Conservation (phyloP, 2,888 invertebrate species). For the Eristalinus sepulchralis region DNA sequence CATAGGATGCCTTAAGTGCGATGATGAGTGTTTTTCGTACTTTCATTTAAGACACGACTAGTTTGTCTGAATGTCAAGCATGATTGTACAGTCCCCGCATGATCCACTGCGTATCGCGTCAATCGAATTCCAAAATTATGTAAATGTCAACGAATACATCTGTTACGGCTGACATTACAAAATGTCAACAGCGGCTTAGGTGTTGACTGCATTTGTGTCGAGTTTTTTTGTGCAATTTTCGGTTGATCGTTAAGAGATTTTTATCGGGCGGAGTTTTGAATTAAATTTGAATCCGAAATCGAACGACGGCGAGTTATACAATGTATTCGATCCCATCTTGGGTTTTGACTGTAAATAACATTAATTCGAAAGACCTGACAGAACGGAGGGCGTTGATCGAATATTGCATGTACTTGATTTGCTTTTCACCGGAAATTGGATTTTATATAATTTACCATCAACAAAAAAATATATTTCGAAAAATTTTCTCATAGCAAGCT, state of each 20-base stretch:
- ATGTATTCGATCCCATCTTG: not conserved
- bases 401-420: not conserved
- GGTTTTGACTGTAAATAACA: not conserved
- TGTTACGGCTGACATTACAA: slow-evolving; percentile 27
- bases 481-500: not conserved
- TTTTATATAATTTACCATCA: not conserved
- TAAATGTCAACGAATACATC: slow-evolving; percentile 40
- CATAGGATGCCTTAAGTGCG: not conserved
- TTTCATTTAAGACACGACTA: not conserved
- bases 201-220: not conserved
- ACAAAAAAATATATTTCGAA: slow-evolving; percentile 1
- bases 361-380: not conserved
- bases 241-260: slow-evolving; percentile 2
- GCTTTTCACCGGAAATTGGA: not conserved
- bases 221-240: slow-evolving; percentile 15
- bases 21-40: not conserved
- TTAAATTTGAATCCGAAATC: slow-evolving; percentile 7
- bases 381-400: not conserved
- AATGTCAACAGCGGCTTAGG: slow-evolving; percentile 21
- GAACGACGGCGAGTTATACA: slow-evolving; percentile 8
- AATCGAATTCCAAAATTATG: slow-evolving; percentile 62
- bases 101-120: slow-evolving; percentile 1
- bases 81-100: not conserved
- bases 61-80: not conserved
- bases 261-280: slow-evolving; percentile 17